Conservation (phyloP, 2,797 vertebrate species). For the Glyptemys insculpta region DNA sequence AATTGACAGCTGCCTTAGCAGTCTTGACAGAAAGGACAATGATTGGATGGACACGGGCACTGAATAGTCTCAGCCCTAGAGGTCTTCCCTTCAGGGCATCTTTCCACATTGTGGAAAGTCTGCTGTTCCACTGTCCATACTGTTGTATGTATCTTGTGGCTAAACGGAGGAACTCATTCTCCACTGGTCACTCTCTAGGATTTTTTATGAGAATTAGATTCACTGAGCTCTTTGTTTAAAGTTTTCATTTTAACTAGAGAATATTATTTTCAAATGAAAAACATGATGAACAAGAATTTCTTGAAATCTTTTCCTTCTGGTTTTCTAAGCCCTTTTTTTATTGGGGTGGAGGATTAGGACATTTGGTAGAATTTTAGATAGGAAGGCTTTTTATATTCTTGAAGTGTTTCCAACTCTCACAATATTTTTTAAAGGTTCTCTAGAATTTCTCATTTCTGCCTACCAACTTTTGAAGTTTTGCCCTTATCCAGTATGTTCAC, state of each 20-base stretch:
- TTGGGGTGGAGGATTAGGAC: not conserved
- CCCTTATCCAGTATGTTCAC: not conserved
- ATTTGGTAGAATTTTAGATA: not conserved
- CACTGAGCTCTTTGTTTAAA: not conserved
- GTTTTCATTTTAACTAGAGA: not conserved
- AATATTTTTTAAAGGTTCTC: too few species aligned
- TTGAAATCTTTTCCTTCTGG: not conserved
- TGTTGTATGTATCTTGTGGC: not conserved
- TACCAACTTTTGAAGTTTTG: not conserved
- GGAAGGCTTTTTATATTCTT: too few species aligned
- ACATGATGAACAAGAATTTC: not conserved
- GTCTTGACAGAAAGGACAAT: not conserved
- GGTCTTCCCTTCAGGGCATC: conserved; percentile 6
- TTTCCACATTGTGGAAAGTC: conserved; percentile 14
- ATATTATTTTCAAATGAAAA: not conserved
- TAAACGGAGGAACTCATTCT: not conserved
- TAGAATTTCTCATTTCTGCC: not conserved
- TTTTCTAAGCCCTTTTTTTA: not conserved
- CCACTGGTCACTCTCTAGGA: not conserved
- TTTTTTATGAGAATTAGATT: not conserved
- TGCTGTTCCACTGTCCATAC: not conserved
- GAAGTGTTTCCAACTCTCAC: too few species aligned
- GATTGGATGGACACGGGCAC: not conserved
- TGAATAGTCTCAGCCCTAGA: not conserved
- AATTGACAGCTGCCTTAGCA: conserved; percentile 18